Percentiles rank a stretch among this genome's conserved stretches.
These are phyloP conservation scores for Lepidurus apus DNA, from an alignment of 1,140 invertebrate genomes.

Conservation along the genomic window DNA sequence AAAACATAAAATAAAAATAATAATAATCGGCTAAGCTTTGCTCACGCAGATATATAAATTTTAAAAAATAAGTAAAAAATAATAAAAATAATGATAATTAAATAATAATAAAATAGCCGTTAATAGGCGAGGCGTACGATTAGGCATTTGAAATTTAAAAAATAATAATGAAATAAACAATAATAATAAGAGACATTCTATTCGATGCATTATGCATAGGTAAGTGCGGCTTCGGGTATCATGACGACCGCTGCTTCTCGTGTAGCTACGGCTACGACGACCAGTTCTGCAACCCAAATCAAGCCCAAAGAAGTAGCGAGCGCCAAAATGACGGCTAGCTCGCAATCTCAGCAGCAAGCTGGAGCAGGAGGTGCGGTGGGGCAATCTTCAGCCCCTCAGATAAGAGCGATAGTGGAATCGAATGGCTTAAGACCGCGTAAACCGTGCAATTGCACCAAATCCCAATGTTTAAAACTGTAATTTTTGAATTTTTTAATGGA, in stretches of 20 bases:
- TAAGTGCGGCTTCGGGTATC: slow-evolving; percentile 6
- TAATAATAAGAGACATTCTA: background rate
- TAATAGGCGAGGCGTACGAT: too few species aligned
- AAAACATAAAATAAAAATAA: too few species aligned
- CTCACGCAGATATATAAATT: too few species aligned
- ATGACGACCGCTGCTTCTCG: slow-evolving; percentile 20
- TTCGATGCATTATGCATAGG: background rate
- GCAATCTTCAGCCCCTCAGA: slow-evolving; percentile 35
- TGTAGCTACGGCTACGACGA: slow-evolving; percentile 3
- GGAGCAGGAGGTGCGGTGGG: background rate
- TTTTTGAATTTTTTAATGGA: background rate
- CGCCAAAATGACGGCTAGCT: background rate
- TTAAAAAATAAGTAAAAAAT: too few species aligned
- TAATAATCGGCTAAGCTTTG: too few species aligned
- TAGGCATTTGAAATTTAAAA: too few species aligned
- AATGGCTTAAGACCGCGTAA: slow-evolving; percentile 75
- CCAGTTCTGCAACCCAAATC: background rate
- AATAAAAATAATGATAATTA: too few species aligned
- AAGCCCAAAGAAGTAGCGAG: background rate
- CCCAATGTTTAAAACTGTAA: slow-evolving; percentile 93
- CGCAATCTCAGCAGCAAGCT: slow-evolving; percentile 13
- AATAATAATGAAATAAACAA: too few species aligned
- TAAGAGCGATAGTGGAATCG: slow-evolving; percentile 49
- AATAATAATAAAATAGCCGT: too few species aligned
- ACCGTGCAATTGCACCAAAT: slow-evolving; percentile 98